Evolutionary conservation across 2,113 vertebrate genomes (phyloP), one percentile per base, ranked within the genome.

Genomic region (Melanostigma gelatinosum): DNA sequence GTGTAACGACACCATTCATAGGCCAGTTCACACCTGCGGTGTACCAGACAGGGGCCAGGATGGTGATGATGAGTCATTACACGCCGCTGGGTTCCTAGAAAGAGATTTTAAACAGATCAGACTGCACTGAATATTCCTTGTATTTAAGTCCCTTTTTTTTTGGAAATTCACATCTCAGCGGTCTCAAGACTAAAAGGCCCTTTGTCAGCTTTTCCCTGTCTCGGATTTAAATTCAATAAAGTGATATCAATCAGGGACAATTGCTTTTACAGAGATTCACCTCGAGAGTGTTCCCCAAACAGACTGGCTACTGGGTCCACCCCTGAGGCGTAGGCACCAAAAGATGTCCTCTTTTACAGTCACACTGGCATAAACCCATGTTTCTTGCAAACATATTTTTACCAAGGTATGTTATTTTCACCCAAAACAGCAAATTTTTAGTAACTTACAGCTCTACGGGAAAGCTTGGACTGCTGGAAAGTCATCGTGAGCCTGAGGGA

Each of bases 11-110:
- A 24, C 79, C 66, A 58, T 71, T 74, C 67, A 55, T 55, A 67
- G 68, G 24, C 57, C 36, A 6, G 54, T 78, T 87, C 68, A 64
- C 83, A 83, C 80, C 78, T 85, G 72, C 29, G 52, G 27, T 71
- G 52, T 1, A 46, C 20, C 1, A 71, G 54, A 58, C 27, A 60
- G 27, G 46, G 3, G 18, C 20, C 27, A 55, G 40, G 42, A 15
- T n/a, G 40, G 36, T 7, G 13, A 40, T 38, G 36, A 57, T 72
- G 74, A 89, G 57, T 81, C 76, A 83, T 54, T 24, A 20, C n/a
- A 29, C 20, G 55, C 64, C 34, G 72, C 36, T 48, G 42, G 62
- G 46, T 62, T 32, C 44, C 27, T 4, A 38, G 15, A 29, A 52
- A 69, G 29, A 46, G 61, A 72, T 63, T 82, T 65, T 40, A 42